Base-by-base conservation (phyloP, 2,113 vertebrate species). In the Psittacula cyanocephala region DNA sequence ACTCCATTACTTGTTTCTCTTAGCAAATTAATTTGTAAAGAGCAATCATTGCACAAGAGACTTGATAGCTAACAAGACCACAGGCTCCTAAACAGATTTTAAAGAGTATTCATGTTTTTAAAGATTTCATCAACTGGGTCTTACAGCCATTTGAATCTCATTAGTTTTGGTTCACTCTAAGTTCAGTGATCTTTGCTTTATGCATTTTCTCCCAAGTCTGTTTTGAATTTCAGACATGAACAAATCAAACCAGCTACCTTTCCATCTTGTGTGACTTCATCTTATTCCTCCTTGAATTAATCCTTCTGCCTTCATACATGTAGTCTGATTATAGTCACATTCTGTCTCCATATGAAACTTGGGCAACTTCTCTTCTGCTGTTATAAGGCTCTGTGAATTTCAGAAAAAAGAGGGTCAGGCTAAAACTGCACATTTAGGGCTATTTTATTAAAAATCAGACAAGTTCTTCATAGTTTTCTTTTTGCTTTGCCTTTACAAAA, bases 141-240 rank as follows among this genome's bases (percentile, higher is more conserved):
- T 81, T 84, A 49, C 10, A 79, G 47, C 41, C 95, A 91, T 84
- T 79, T 76, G 91, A 86, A 94, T 79, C 65, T 87, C 62, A 85
- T 96, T 94, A 86, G 63, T 29, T 97, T 95, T 46, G 44, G 89
- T 96, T 97, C 91, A 94, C 28, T 76, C 72, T 82, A 72, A 95
- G 93, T 95, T 95, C 96, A 94, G 69, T 44, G 62, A 95, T 91
- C 31, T 87, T 75, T 81, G 81, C 47, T 93, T 96, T 92, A 91
- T 82, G 87, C 81, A 72, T 89, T 87, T 79, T 84, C 60, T 89
- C 43, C 41, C 15, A 87, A 71, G 39, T 64, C 74, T 95, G 94
- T 65, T 97, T 94, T 91, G 67, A 89, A 96, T 95, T 96, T 95
- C 81, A 93, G 83, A 89, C 76, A 88, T n/a, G 83, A 91, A 62